Evolutionary conservation across 2,113 vertebrate species (phyloP), one percentile per base, ranked within the genome.

Genomic region (Mobula hypostoma): DNA sequence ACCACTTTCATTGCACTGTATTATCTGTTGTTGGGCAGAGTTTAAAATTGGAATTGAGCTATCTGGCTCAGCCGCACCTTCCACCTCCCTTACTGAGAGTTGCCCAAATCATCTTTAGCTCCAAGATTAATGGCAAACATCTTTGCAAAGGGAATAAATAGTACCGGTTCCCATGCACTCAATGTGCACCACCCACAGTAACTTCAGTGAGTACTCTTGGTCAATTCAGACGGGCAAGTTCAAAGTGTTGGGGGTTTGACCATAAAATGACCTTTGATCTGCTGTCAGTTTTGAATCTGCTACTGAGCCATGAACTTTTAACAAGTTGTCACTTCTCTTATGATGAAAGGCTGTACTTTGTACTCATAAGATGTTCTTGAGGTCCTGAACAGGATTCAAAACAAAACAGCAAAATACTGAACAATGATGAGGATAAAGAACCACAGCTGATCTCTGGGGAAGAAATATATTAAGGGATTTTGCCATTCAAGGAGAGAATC

Each of bases 231-330:
- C 85, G 66, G 1, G 29, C 85, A 0, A 7, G 48, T 85, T 58
- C 21, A 27, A 12, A 66, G 58, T 27, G 27, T 14, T 66, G 58
- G 58, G 29, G n/a, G 66, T 14, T 7, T 17, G 61, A 66, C 61
- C 29, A 2, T n/a, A 63, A 90, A 90, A 68, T 90, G 19, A 68
- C 61, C 85, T 90, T 90, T 90, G 29, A 90, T 66, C 61, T 90
- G 85, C 14, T 6, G 85, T 29, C 63, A 12, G 66, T 90, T 90
- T 32, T 68, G 11, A 14, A 90, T 90, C 85, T 90, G 85, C 66
- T 9, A 24, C 58, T 29, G 83, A 56, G 29, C 4, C 83, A 87
- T 14, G 61, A 88, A 32, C 58, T 66, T 88, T n/a, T n/a, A 66
- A 88, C n/a, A 68, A 63, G 11, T 11, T 58, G 24, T n/a, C 27